phyloP scores from a whole-genome alignment of 2,797 vertebrate species.

The Euthynnus affinis region DNA sequence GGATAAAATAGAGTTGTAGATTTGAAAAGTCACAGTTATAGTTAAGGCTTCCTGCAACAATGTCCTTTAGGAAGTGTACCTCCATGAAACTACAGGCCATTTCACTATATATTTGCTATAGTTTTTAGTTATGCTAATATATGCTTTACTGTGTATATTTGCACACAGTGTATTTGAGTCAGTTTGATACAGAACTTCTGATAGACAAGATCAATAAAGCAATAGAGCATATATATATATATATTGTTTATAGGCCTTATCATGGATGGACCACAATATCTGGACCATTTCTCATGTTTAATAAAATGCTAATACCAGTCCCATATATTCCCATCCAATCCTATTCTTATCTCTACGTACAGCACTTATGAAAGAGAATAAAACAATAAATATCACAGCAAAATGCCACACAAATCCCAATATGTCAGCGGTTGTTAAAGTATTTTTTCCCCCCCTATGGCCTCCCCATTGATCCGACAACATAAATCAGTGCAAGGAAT shows the following conservation, averaged over 20 bases:
- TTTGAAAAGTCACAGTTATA: too few species aligned
- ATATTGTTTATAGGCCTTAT: not conserved
- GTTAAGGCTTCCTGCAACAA: too few species aligned
- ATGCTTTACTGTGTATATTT: too few species aligned
- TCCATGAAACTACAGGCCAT: too few species aligned
- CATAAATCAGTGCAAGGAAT: constrained; percentile 44
- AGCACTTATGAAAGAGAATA: constrained; percentile 45
- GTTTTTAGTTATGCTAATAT: too few species aligned
- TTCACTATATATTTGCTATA: too few species aligned
- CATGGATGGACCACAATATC: not conserved
- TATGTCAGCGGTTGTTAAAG: constrained; percentile 45
- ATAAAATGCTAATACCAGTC: constrained; percentile 40
- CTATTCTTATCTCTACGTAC: constrained; percentile 15
- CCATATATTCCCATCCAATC: constrained; percentile 45
- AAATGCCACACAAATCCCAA: constrained; percentile 55
- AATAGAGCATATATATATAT: not conserved
- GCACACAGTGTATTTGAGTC: not conserved
- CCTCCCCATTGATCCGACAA: constrained; percentile 52
- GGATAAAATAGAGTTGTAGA: too few species aligned
- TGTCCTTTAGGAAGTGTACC: too few species aligned
- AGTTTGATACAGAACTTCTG: not conserved
- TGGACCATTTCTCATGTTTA: constrained; percentile 12
- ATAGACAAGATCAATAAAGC: too few species aligned
- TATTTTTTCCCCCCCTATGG: constrained; percentile 19
- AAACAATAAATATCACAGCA: constrained; percentile 47